Conservation (phyloP, 2,888 invertebrate genomes). For the Amphipyra tragopoginis region DNA sequence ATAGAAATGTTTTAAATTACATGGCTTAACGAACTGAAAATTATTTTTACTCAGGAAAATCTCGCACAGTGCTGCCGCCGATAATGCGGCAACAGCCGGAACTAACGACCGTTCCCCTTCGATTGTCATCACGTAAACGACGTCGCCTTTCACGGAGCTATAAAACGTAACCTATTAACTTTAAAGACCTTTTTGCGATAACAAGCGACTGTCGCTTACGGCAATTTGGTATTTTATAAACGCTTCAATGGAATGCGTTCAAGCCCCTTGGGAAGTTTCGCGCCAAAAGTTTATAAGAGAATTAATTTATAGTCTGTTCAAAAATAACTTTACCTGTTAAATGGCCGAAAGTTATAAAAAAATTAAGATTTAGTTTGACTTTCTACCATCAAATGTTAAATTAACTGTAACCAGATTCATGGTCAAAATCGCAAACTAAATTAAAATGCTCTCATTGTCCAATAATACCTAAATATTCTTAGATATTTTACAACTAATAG, state of each 20-base stretch:
- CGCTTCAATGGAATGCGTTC: constrained; percentile 44
- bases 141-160: constrained; percentile 63
- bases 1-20: constrained; percentile 8
- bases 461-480: no score
- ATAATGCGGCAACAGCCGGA: constrained; percentile 68
- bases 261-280: constrained; percentile 45
- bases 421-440: no score
- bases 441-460: no score
- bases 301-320: neutral
- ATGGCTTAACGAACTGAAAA: constrained; percentile 20
- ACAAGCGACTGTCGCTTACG: constrained; percentile 62
- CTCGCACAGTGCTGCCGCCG: constrained; percentile 72
- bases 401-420: no score
- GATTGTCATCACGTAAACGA: constrained; percentile 62
- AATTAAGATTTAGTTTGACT: no score
- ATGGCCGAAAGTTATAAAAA: no score
- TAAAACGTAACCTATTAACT: constrained; percentile 71
- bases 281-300: constrained; percentile 46
- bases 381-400: no score
- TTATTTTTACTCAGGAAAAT: constrained; percentile 22
- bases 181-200: constrained; percentile 71
- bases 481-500: no score
- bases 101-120: constrained; percentile 67
- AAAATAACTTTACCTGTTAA: neutral
- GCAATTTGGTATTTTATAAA: constrained; percentile 54